phyloP scores from a whole-genome alignment of 2,797 vertebrate species.

The Neosilurus mollespiculum region DNA sequence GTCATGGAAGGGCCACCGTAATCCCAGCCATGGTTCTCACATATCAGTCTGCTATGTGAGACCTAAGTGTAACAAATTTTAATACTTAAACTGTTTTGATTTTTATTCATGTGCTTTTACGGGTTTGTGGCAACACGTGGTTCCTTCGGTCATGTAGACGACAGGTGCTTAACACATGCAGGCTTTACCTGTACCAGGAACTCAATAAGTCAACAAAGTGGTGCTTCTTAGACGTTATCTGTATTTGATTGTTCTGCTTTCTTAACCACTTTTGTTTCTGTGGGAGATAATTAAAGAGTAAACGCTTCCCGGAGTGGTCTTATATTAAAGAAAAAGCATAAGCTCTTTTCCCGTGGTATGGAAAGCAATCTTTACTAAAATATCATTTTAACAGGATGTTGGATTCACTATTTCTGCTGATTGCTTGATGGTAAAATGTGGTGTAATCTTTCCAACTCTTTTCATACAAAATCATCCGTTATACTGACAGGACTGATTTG shows the following conservation, averaged over 20 bases:
- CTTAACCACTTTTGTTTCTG: not conserved
- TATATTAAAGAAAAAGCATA: not conserved
- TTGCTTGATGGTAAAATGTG: not conserved
- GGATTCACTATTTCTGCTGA: not conserved
- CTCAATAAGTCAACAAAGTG: not conserved
- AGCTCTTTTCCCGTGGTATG: not conserved
- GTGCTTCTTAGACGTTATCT: not conserved
- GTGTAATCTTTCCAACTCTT: not conserved
- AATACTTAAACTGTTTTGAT: not conserved
- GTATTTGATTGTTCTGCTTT: conserved; percentile 1
- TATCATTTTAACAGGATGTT: not conserved
- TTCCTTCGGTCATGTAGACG: not conserved
- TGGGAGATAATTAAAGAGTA: not conserved
- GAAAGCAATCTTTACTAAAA: not conserved
- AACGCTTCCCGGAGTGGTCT: not conserved
- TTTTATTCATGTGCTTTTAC: not conserved
- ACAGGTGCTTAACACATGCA: not conserved
- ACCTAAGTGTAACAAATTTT: not conserved
- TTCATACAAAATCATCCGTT: not conserved
- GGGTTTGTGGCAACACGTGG: not conserved
- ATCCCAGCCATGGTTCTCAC: no score
- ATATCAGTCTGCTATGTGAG: no score
- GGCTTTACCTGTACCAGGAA: not conserved
- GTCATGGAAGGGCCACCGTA: no score
- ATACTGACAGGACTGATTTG: not conserved